Evolutionary conservation across 2,797 vertebrate genomes (phyloP).

Genomic region (Antrozous pallidus): DNA sequence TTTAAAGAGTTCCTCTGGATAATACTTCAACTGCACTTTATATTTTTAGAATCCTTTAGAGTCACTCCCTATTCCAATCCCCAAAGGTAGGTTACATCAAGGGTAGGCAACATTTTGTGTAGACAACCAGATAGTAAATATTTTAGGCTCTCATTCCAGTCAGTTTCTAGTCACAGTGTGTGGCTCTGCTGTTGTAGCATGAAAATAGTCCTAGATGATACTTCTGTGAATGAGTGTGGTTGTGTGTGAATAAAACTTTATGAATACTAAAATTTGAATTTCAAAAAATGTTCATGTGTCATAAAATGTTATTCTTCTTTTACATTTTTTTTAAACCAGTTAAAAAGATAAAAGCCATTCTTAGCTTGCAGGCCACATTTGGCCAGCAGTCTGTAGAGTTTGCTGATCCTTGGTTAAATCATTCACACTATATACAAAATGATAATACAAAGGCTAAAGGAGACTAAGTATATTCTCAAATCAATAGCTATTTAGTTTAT

Average conservation of each 20-base stretch:
- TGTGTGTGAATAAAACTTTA: neutral
- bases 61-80: neutral
- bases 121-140: neutral
- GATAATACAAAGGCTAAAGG: neutral
- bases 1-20: constrained; percentile 11
- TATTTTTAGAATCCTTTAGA: constrained; percentile 29
- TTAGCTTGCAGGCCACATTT: neutral
- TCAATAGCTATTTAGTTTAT: neutral
- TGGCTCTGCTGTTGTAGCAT: neutral
- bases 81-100: neutral
- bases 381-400: neutral
- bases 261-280: neutral
- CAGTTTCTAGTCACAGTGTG: neutral
- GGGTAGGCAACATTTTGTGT: neutral
- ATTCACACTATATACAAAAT: neutral
- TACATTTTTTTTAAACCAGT: neutral
- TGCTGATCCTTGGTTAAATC: neutral
- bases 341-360: constrained; percentile 14
- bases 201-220: neutral
- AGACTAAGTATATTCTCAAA: neutral
- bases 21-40: neutral
- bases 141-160: neutral
- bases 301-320: constrained; percentile 17
- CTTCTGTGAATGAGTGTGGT: neutral
- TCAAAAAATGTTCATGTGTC: neutral